phyloP scores from a whole-genome alignment of 2,113 vertebrate species.

The Garra rufa region DNA sequence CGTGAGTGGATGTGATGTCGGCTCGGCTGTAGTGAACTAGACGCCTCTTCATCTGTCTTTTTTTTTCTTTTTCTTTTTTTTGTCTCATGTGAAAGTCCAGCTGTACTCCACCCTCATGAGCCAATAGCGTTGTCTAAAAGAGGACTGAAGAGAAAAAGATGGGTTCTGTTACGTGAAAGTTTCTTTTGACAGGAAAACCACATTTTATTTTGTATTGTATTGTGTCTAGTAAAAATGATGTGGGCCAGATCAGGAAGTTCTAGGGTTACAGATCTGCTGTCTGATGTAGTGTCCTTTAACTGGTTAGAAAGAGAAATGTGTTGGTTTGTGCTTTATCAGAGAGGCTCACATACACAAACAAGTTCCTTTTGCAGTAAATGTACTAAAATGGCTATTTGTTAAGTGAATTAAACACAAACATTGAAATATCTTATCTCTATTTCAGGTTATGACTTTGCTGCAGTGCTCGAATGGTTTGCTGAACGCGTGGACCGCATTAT shows the following conservation, averaged over 20 bases:
- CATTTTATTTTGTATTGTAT: conserved; percentile 6
- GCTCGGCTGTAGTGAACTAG: neutral
- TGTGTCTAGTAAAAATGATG: conserved; percentile 8
- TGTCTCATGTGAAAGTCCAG: neutral
- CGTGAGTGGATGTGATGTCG: conserved; percentile 13
- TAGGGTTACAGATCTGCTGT: conserved; percentile 9
- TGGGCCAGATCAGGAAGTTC: conserved; percentile 28
- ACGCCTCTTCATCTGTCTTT: neutral
- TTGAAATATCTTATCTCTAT: too few species aligned
- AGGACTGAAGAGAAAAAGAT: neutral
- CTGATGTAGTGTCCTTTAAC: conserved; percentile 6
- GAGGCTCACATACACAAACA: neutral
- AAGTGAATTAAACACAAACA: too few species aligned
- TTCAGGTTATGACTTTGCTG: conserved; percentile 67
- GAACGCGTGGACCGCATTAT: conserved; percentile 85
- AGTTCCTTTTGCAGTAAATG: neutral
- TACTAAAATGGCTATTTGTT: too few species aligned
- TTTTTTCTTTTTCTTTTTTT: neutral
- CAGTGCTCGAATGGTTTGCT: conserved; percentile 80
- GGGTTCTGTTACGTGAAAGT: conserved; percentile 20
- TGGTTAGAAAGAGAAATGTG: conserved; percentile 4
- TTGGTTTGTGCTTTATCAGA: neutral
- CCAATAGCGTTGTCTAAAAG: neutral
- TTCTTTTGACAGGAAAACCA: conserved; percentile 29
- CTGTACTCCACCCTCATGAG: neutral